Percentiles rank a stretch among this genome's conserved stretches.
Evolutionary conservation across 2,113 vertebrate genomes (phyloP).

Genomic region (Burhinus bistriatus): DNA sequence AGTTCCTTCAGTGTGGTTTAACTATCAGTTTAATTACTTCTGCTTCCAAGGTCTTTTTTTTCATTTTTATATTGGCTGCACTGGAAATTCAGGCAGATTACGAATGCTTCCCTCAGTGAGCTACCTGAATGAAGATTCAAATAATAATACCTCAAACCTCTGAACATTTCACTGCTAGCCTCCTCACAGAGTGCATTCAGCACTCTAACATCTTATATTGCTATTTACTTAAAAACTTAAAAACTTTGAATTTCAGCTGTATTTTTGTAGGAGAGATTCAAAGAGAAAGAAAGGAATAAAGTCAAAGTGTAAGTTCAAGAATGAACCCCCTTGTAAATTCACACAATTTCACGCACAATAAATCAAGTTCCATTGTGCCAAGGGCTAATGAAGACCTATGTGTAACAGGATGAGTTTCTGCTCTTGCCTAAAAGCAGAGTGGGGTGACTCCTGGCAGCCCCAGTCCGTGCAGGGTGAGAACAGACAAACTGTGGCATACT

Average conservation of each 20-base stretch:
- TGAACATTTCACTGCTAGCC: slow-evolving; percentile 15
- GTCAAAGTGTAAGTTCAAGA: neutral
- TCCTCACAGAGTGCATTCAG: neutral
- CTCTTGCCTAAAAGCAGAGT: neutral
- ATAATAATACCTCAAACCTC: neutral
- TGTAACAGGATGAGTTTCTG: neutral
- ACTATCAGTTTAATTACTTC: slow-evolving; percentile 63
- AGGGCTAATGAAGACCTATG: neutral
- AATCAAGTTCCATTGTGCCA: neutral
- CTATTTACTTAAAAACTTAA: neutral
- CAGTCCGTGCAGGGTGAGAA: neutral
- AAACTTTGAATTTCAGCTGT: neutral
- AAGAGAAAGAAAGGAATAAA: neutral
- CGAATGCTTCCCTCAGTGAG: neutral
- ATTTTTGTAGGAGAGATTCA: neutral
- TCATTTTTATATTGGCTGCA: neutral
- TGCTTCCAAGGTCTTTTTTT: neutral
- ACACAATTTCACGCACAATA: neutral
- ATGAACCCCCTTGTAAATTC: neutral
- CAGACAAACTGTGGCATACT: neutral
- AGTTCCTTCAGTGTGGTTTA: slow-evolving; percentile 9
- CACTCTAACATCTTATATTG: neutral
- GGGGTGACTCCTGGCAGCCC: neutral
- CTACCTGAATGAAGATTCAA: slow-evolving; percentile 6
- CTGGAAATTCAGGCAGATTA: slow-evolving; percentile 44